Percentiles rank a stretch among this genome's conserved stretches.
Conservation (phyloP, 2,888 invertebrate species). For the Apamea crenata region DNA sequence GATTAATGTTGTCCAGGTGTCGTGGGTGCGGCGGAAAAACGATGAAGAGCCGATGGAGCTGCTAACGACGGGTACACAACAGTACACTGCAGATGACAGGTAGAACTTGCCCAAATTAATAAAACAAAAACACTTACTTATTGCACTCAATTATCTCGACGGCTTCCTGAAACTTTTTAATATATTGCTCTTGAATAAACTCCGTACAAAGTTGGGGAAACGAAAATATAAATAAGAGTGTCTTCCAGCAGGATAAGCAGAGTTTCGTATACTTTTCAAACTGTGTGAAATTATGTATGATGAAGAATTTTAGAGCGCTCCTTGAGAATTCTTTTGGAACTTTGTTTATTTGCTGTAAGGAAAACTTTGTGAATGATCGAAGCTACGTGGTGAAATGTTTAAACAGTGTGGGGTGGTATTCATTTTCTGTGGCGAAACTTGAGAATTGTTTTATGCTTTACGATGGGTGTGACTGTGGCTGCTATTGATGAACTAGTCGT, state of each 20-base stretch:
- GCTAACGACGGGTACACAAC: slow-evolving; percentile 86
- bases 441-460: not conserved
- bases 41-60: slow-evolving; percentile 86
- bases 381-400: slow-evolving; percentile 34
- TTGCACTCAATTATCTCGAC: slow-evolving; percentile 57
- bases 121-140: slow-evolving; percentile 51
- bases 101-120: slow-evolving; percentile 60
- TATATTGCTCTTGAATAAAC: slow-evolving; percentile 63
- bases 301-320: slow-evolving; percentile 49
- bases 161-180: slow-evolving; percentile 55
- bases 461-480: not conserved
- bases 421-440: not conserved
- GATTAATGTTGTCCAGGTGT: slow-evolving; percentile 75
- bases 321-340: slow-evolving; percentile 50
- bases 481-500: not conserved
- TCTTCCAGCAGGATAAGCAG: slow-evolving; percentile 50
- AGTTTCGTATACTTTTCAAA: slow-evolving; percentile 55
- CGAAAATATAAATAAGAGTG: slow-evolving; percentile 61
- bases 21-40: slow-evolving; percentile 88
- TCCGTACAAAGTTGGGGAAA: slow-evolving; percentile 45
- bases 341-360: slow-evolving; percentile 43
- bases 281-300: slow-evolving; percentile 58
- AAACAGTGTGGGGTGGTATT: slow-evolving; percentile 11
- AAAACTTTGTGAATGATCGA: slow-evolving; percentile 45
- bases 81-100: slow-evolving; percentile 87